Evolutionary conservation across 1,140 invertebrate species (phyloP), one percentile per base, ranked within the genome.

Genomic region (Zaprionus ghesquierei): DNA sequence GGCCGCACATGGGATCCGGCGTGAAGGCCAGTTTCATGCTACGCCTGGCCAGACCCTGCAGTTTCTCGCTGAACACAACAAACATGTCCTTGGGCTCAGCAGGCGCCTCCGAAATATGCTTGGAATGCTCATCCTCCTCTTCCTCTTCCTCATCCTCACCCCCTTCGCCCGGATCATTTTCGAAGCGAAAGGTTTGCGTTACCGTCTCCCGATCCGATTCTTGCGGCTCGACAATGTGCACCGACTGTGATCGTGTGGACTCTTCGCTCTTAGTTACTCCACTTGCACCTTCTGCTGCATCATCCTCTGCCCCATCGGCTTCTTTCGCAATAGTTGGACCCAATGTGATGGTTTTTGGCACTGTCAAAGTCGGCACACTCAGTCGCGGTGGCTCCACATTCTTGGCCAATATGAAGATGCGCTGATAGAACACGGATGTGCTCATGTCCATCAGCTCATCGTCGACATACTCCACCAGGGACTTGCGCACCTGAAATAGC

Each of bases 351-450:
- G 27, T 9, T 29, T 29, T n/a, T n/a, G n/a, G n/a, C n/a, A n/a
- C n/a, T n/a, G n/a, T n/a, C n/a, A n/a, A n/a, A n/a, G 25, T 5
- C 3, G 27, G 27, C 4, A 2, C 27, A 29, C 27, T 29, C 9
- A 1, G 27, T 6, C 27, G 27, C 27, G 15, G 23, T 0, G 66
- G 49, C 2, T 69, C 54, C 25, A 70, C 46, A 44, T 91, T 91
- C 18, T 87, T 84, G 54, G 90, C 90, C 33, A 91, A 59, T 9
- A 91, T 81, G 9, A 76, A 91, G 8, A 91, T 79, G 15, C 90
- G 86, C 27, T 91, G 90, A 33, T 89, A 91, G 35, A 90, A 91
- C 15, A 87, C 77, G 15, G 80, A 79, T 1, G 86, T 84, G 1
- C 69, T 59, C 75, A 76, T 77, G 0, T 60, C 46, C 2, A 60